Percentiles rank a stretch among this genome's conserved stretches.
phyloP scores from a whole-genome alignment of 2,797 vertebrate genomes.

The Phataginus tricuspis region DNA sequence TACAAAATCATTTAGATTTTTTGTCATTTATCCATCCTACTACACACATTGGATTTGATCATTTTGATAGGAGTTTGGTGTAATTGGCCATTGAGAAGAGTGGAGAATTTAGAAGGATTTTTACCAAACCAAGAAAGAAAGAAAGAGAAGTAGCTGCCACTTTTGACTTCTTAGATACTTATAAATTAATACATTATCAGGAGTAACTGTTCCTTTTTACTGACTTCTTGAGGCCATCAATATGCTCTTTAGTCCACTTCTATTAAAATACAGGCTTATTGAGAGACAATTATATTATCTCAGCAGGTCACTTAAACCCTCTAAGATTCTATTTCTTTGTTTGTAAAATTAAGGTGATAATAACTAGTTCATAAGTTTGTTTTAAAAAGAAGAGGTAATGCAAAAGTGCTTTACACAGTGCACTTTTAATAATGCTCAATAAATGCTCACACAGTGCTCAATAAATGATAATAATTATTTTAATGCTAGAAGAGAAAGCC shows the following conservation, averaged over 20 bases:
- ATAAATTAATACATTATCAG: not conserved
- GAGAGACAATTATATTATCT: not conserved
- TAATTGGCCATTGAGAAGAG: conserved; percentile 28
- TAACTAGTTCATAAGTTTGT: not conserved
- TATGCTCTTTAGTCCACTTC: conserved; percentile 5
- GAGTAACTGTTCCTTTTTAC: not conserved
- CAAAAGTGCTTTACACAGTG: not conserved
- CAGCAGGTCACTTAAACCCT: not conserved
- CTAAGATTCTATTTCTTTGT: conserved; percentile 16
- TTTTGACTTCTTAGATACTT: conserved; percentile 25
- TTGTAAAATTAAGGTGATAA: conserved; percentile 21
- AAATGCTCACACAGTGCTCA: too few relatives aligned
- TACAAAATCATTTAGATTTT: conserved; percentile 48
- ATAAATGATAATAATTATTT: conserved; percentile 16
- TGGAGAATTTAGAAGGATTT: conserved; percentile 32
- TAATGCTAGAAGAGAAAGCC: conserved; percentile 27
- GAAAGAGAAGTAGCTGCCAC: not conserved
- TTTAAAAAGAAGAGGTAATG: conserved; percentile 23
- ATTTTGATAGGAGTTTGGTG: conserved; percentile 39
- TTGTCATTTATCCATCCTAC: conserved; percentile 46
- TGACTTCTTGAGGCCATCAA: not conserved
- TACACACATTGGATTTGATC: conserved; percentile 7
- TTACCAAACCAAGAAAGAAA: not conserved
- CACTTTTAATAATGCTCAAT: not conserved
- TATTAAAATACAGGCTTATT: not conserved